These are phyloP conservation scores for Haliclystus octoradiatus DNA, from an alignment of 30 jellyfish, hydroid and myxozoan species.

Conservation along the genomic window DNA sequence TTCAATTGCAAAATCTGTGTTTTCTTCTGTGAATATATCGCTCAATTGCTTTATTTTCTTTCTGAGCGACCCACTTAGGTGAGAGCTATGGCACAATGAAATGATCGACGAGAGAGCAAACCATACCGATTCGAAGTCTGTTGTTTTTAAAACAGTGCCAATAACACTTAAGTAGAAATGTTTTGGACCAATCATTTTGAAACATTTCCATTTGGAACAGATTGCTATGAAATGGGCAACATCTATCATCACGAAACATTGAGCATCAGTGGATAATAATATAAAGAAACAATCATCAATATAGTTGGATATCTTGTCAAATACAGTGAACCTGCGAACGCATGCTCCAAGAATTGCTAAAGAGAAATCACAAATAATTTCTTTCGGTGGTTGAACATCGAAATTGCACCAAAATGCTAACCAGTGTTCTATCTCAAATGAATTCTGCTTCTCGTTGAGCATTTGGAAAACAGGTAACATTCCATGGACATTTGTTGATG, in stretches of 20 bases:
- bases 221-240: not conserved
- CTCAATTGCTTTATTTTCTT: too few species aligned
- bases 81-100: too few species aligned
- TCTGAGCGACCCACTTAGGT: too few species aligned
- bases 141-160: not conserved
- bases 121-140: too few species aligned
- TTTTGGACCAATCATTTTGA: not conserved
- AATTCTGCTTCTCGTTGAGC: not conserved
- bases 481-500: not conserved
- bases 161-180: not conserved
- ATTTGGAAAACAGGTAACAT: not conserved
- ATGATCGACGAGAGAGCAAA: too few species aligned
- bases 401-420: not conserved
- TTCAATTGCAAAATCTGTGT: too few species aligned
- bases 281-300: not conserved
- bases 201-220: not conserved
- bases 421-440: not conserved
- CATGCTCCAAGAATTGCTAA: not conserved
- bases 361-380: not conserved
- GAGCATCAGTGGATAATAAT: not conserved
- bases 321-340: not conserved
- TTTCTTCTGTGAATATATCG: too few species aligned
- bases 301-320: not conserved
- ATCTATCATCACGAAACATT: not conserved
- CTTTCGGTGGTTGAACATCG: not conserved